Evolutionary conservation across 1,140 invertebrate genomes (phyloP).

Genomic region (Drosophila kohkoa): DNA sequence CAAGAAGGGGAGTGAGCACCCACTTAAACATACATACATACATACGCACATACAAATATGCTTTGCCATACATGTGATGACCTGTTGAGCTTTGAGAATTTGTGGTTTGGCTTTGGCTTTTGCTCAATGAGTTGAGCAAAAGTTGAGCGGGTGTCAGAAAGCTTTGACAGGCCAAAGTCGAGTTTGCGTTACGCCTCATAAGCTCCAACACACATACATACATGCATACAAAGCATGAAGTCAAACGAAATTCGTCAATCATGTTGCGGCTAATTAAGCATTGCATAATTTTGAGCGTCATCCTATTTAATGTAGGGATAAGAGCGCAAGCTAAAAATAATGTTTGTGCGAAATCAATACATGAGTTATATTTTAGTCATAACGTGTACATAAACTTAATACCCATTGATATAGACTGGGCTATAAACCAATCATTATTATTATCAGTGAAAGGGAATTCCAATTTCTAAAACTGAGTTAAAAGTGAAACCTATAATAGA

Average conservation of each 20-base stretch:
- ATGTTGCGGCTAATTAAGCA: constrained; percentile 41
- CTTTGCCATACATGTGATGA: constrained; percentile 18
- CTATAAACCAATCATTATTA: neutral
- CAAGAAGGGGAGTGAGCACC: neutral
- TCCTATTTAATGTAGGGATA: constrained; percentile 8
- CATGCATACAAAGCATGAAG: neutral
- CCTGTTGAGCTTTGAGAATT: constrained; percentile 42
- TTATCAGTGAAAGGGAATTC: constrained; percentile 1
- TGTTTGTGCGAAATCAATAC: neutral
- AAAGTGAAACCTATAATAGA: constrained; percentile 1
- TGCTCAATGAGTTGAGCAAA: constrained; percentile 18
- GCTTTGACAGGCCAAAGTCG: constrained; percentile 25
- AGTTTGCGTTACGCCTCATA: constrained; percentile 45
- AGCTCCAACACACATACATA: constrained; percentile 13
- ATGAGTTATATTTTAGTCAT: neutral
- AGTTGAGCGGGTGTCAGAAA: constrained; percentile 19
- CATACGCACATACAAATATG: neutral
- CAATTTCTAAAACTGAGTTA: neutral
- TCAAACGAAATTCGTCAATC: constrained; percentile 5
- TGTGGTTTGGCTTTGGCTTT: constrained; percentile 7
- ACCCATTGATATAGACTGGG: too few species aligned
- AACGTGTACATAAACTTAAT: too few species aligned
- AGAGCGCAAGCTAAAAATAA: neutral
- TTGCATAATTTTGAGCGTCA: constrained; percentile 69
- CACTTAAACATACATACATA: constrained; percentile 22